Evolutionary conservation across 2,888 invertebrate genomes (phyloP), one percentile per base, ranked within the genome.

Genomic region (Neria commutata): DNA sequence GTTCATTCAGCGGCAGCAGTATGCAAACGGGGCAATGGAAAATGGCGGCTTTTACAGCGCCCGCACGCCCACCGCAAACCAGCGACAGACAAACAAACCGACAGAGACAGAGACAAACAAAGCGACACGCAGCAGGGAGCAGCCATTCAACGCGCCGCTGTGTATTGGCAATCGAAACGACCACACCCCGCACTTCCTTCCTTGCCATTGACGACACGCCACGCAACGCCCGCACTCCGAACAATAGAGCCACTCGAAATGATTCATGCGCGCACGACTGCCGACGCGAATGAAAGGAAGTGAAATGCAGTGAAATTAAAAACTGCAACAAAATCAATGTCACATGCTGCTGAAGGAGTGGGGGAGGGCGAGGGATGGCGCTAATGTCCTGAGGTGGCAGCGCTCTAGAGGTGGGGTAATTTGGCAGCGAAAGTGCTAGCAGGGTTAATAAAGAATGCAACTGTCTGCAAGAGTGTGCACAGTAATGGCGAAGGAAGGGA

Each of bases 261-360:
- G 21, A 37, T 8, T 5, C 14, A 5, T 19, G 21, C 5, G 21
- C 42, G 42, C 17, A 42, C 42, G 42, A 19, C 3, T 42, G 17
- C 42, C n/a, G n/a, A 19, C 21, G 4, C 42, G 42, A 14, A 21
- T 21, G 21, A 4, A 21, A 17, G 42, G 42, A 42, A 42, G 21
- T 42, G 42, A 19, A 42, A 42, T 42, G 42, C 17, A 42, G 21
- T 42, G 42, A 19, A 42, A 42, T 42, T 17, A 21, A 42, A 42
- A 42, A 42, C 42, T 42, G 19, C 21, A 19, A 14, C 37, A n/a
- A 37, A 37, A 37, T 8, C 11, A 37, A n/a, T 4, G 37, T n/a
- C 37, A n/a, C n/a, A n/a, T n/a, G n/a, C n/a, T n/a, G n/a, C n/a
- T n/a, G n/a, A n/a, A n/a, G n/a, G 16, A 37, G 4, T n/a, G 14